A percentile compares a stretch with the other conserved stretches of the same genome.
Conservation (phyloP, 2,888 invertebrate genomes). For the Carabus problematicus region DNA sequence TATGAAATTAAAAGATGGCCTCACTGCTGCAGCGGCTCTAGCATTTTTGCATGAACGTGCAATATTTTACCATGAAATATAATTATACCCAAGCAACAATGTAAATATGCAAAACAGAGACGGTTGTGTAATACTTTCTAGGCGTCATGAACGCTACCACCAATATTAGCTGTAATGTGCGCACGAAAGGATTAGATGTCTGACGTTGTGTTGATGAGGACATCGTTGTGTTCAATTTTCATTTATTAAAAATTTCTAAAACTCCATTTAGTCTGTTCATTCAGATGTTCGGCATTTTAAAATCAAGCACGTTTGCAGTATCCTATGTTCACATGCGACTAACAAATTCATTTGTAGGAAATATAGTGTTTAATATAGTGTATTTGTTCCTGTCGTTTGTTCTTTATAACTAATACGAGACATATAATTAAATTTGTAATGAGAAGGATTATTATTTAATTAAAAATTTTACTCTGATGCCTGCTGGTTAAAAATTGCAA, state of each 20-base stretch:
- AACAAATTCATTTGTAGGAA: too few species aligned
- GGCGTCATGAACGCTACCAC: conserved; percentile 20
- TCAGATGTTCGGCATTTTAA: too few species aligned
- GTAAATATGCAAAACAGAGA: conserved; percentile 36
- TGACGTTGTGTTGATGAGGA: background rate
- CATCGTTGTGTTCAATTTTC: conserved; percentile 14
- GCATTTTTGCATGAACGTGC: conserved; percentile 31
- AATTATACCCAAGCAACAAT: conserved; percentile 34
- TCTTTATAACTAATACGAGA: too few species aligned
- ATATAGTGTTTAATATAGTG: too few species aligned
- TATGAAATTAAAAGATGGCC: background rate
- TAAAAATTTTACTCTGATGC: too few species aligned
- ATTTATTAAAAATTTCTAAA: conserved; percentile 35
- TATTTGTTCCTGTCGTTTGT: too few species aligned
- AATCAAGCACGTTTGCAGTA: too few species aligned
- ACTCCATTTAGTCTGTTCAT: background rate
- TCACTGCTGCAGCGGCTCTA: conserved; percentile 1
- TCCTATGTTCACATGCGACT: too few species aligned
- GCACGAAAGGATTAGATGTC: conserved; percentile 31
- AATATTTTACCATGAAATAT: conserved; percentile 34
- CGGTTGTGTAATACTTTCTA: conserved; percentile 29
- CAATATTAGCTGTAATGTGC: conserved; percentile 35
- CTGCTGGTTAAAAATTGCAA: too few species aligned
- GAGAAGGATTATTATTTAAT: too few species aligned
- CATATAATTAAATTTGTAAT: too few species aligned